These are phyloP conservation scores for Trimorus sp. DNA, from an alignment of 2,888 invertebrate species.

Conservation along the genomic window DNA sequence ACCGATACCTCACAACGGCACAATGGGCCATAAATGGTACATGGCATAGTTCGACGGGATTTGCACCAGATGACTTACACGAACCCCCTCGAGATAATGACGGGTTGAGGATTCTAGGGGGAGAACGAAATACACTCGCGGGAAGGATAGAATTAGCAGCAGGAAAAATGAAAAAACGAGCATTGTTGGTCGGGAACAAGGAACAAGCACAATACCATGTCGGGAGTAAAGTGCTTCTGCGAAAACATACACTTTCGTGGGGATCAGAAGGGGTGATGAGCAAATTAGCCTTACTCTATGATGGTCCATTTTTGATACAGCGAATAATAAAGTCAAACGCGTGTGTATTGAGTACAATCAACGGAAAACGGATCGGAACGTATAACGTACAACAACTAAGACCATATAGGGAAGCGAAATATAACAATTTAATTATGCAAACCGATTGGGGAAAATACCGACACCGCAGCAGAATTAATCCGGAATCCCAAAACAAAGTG, in stretches of 20 bases:
- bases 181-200: not conserved
- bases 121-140: not conserved
- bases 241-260: not conserved
- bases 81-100: not conserved
- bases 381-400: no score
- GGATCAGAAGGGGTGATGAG: not conserved
- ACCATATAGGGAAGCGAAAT: no score
- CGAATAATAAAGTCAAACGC: no score
- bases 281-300: not conserved
- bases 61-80: not conserved
- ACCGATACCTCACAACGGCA: not conserved
- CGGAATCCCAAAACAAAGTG: no score
- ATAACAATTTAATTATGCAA: no score
- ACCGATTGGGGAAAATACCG: no score
- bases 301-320: not conserved
- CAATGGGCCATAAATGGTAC: slow-evolving; percentile 11
- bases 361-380: no score
- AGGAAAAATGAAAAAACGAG: not conserved
- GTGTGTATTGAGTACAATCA: no score
- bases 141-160: not conserved
- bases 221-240: not conserved
- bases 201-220: not conserved
- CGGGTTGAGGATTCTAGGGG: not conserved
- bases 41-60: slow-evolving; percentile 2
- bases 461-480: no score